Evolutionary conservation across 2,888 invertebrate genomes (phyloP), one percentile per base, ranked within the genome.

Genomic region (Plagodis pulveraria): DNA sequence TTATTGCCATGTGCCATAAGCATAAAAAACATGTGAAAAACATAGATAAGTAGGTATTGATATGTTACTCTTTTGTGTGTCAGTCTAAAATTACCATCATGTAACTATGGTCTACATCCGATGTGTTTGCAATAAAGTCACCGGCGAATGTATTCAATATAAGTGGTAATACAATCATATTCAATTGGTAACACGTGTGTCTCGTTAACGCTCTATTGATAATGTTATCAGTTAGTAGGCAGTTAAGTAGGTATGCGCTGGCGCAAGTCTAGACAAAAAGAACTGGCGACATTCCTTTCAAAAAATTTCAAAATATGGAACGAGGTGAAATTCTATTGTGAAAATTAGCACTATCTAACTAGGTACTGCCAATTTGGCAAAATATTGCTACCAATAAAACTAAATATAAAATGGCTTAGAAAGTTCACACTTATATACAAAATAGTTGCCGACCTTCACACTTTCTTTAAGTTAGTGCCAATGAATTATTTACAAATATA

Each of bases 191-290:
- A 72, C 80, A 77, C 74, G 80, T 77, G 79, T 64, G 68, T 69
- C 75, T 78, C 73, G 79, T 78, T 77, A 83, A 76, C 77, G 74
- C 63, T 55, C 10, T 63, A 61, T 58, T 73, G 69, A 74, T 79
- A 72, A 74, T 69, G 40, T 10, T 10, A 10, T 40, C 40, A 22
- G 22, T 22, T 22, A 22, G 71, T 67, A 63, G 63, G 64, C 5
- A 38, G 9, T 38, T 38, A 38, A 8, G 5, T 54, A 22, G 73
- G 76, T 66, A 76, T 74, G 72, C 73, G 68, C 60, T 11, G 36
- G 67, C 69, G 67, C 71, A 64, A 58, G 58, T 52, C 51, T 48
- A 54, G 43, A 56, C 51, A 34, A 22, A 36, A 12, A 41, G 22
- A 49, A 6, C 10, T 44, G 6, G 36, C 12, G 11, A 44, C 50